phyloP scores from a whole-genome alignment of 2,888 invertebrate genomes.

The Acheta domesticus region DNA sequence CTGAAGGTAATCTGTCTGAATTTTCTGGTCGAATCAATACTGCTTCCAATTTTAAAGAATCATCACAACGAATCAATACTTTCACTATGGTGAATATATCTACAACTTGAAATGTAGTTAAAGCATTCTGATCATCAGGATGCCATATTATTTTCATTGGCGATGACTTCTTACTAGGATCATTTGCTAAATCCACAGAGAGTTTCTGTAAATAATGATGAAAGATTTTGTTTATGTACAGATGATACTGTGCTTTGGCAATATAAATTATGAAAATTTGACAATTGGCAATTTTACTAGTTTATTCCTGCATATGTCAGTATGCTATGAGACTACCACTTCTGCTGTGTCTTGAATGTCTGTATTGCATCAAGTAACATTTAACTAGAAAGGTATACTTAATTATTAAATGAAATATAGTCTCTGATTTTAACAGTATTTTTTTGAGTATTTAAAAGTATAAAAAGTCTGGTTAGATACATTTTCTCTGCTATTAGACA shows the following conservation, averaged over 20 bases:
- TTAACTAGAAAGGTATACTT: too few relatives aligned
- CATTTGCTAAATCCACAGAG: not conserved
- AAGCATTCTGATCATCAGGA: not conserved
- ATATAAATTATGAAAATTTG: too few relatives aligned
- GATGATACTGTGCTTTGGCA: too few relatives aligned
- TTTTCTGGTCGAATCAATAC: not conserved
- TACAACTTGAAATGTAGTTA: not conserved
- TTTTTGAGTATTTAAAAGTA: too few relatives aligned
- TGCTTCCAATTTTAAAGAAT: not conserved
- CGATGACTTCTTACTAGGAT: not conserved
- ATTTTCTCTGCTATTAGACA: too few relatives aligned
- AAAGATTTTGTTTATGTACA: not conserved
- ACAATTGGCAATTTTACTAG: not conserved
- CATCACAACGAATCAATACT: not conserved
- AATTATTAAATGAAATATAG: too few relatives aligned
- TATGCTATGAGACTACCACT: not conserved
- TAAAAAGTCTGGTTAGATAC: too few relatives aligned
- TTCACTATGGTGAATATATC: not conserved
- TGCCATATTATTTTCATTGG: not conserved
- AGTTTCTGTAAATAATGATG: not conserved
- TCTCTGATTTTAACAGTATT: too few relatives aligned
- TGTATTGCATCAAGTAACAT: too few relatives aligned
- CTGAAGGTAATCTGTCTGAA: too few relatives aligned
- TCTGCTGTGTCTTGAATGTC: not conserved
- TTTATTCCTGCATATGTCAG: not conserved